These are phyloP conservation scores for Leucophora obtusa DNA, from an alignment of 2,888 invertebrate species.

Conservation along the genomic window DNA sequence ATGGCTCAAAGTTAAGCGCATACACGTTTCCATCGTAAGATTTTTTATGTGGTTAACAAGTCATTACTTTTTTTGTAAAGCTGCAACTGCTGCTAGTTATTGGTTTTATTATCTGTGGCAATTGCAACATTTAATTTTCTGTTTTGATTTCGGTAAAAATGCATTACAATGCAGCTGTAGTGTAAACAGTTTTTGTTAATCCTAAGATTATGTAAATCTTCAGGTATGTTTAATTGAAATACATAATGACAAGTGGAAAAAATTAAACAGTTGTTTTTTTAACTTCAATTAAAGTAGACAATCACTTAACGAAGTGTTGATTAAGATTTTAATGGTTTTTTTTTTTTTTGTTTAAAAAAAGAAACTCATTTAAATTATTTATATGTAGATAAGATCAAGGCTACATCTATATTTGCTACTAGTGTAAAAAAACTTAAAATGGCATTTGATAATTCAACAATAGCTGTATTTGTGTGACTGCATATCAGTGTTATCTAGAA, in stretches of 20 bases:
- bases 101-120: neutral
- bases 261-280: neutral
- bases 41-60: constrained; percentile 1
- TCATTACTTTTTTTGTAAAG: neutral
- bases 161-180: neutral
- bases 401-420: too few species aligned
- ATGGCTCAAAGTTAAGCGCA: neutral
- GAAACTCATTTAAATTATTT: too few species aligned
- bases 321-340: neutral
- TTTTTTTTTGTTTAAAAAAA: too few species aligned
- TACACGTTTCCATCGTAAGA: neutral
- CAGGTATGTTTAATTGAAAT: neutral
- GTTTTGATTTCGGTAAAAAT: neutral
- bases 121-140: neutral
- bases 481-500: too few species aligned
- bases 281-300: neutral
- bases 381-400: too few species aligned
- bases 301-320: neutral
- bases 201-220: constrained; percentile 49
- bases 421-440: too few species aligned
- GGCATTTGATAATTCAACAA: too few species aligned
- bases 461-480: too few species aligned
- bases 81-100: neutral
- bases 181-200: constrained; percentile 9
- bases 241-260: neutral